Conservation (phyloP, 2,888 invertebrate species). For the Rhogogaster chlorosoma region DNA sequence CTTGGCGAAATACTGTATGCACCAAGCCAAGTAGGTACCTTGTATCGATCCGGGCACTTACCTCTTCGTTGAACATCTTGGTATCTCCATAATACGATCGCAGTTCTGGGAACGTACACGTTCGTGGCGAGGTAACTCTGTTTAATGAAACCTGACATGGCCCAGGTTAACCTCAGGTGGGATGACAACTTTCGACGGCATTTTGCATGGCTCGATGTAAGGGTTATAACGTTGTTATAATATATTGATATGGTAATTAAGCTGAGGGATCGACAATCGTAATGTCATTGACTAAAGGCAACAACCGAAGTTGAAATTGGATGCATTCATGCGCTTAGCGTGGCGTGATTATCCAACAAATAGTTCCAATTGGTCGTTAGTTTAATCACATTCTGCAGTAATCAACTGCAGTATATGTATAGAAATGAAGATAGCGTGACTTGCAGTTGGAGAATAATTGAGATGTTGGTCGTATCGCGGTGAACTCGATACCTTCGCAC, state of each 20-base stretch:
- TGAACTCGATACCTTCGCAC: background rate
- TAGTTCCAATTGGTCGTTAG: conserved; percentile 34
- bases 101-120: background rate
- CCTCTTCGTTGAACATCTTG: conserved; percentile 32
- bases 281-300: background rate
- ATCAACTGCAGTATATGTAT: background rate
- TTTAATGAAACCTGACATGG: conserved; percentile 3
- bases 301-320: conserved; percentile 1
- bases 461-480: background rate
- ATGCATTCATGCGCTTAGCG: conserved; percentile 7
- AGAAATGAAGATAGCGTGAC: background rate
- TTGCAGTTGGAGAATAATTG: background rate
- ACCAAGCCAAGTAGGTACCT: conserved; percentile 18
- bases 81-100: conserved; percentile 38
- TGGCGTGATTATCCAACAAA: background rate
- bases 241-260: background rate
- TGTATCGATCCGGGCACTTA: conserved; percentile 45
- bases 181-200: no score
- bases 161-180: background rate
- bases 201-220: background rate
- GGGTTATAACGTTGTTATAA: background rate
- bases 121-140: conserved; percentile 9
- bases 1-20: conserved; percentile 32
- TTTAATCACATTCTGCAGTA: conserved; percentile 14
- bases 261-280: background rate